Evolutionary conservation across 1,140 invertebrate genomes (phyloP).

Genomic region (Drosophila insularis): DNA sequence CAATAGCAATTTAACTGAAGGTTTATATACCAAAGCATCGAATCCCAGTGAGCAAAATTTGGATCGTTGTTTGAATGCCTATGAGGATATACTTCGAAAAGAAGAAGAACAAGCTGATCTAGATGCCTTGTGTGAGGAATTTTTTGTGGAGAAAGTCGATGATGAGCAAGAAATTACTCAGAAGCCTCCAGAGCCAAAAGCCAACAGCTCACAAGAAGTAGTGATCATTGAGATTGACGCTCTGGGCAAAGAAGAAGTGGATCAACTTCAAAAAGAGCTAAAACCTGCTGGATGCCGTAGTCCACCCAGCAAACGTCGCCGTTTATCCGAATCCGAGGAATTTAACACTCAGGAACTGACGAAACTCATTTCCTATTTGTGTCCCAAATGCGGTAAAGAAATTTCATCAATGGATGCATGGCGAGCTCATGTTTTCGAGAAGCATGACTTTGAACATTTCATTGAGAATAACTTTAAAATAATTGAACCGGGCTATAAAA

Average conservation of each 20-base stretch:
- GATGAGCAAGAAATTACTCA: not conserved
- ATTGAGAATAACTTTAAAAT: conserved; percentile 72
- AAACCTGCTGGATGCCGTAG: conserved; percentile 18
- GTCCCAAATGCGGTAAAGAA: conserved; percentile 71
- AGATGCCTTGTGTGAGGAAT: conserved; percentile 54
- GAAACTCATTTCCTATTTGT: conserved; percentile 60
- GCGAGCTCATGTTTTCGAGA: conserved; percentile 67
- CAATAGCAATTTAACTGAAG: not conserved
- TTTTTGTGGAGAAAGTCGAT: conserved; percentile 40
- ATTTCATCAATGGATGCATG: conserved; percentile 59
- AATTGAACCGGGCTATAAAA: conserved; percentile 41
- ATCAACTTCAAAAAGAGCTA: conserved; percentile 51
- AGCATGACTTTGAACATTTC: conserved; percentile 69
- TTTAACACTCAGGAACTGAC: conserved; percentile 32
- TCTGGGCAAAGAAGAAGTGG: conserved; percentile 60
- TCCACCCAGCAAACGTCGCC: conserved; percentile 38
- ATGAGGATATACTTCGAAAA: conserved; percentile 63
- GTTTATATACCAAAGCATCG: not conserved
- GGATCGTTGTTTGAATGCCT: conserved; percentile 53
- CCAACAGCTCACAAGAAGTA: conserved; percentile 41
- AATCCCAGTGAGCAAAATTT: conserved; percentile 60
- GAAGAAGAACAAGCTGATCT: conserved; percentile 54
- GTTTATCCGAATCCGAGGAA: conserved; percentile 31
- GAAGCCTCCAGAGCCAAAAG: not conserved
- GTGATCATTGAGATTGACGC: conserved; percentile 74